Conservation (phyloP, 2,113 vertebrate genomes). For the Spheniscus mendiculus region DNA sequence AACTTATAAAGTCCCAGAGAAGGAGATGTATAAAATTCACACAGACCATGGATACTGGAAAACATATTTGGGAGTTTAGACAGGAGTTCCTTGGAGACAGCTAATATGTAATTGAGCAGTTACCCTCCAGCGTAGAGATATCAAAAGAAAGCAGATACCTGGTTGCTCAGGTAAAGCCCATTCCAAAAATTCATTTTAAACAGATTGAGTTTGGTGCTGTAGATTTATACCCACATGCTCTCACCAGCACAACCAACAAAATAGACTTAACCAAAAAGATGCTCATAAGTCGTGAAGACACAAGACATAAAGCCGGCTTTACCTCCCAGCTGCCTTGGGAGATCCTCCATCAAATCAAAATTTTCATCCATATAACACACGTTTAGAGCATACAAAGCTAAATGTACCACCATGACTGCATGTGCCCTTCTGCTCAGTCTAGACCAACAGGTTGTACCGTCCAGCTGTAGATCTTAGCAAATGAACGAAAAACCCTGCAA, state of each 20-base stretch:
- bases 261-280: not conserved
- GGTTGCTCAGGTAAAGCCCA: not conserved
- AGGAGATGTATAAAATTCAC: constrained; percentile 45
- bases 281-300: not conserved
- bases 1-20: constrained; percentile 51
- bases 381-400: not conserved
- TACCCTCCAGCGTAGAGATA: not conserved
- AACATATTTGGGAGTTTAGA: not conserved
- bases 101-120: not conserved
- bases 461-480: not conserved
- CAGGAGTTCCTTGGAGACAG: not conserved
- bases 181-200: not conserved
- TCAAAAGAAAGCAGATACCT: not conserved
- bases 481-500: not conserved
- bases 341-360: not conserved
- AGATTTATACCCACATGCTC: not conserved
- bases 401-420: not conserved
- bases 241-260: not conserved
- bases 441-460: not conserved
- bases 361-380: not conserved
- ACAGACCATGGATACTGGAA: not conserved
- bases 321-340: not conserved
- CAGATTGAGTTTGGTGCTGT: not conserved
- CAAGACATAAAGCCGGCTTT: not conserved
- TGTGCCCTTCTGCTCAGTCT: not conserved